Evolutionary conservation across 1,140 invertebrate genomes (phyloP).

Genomic region (Megalopta genalis): DNA sequence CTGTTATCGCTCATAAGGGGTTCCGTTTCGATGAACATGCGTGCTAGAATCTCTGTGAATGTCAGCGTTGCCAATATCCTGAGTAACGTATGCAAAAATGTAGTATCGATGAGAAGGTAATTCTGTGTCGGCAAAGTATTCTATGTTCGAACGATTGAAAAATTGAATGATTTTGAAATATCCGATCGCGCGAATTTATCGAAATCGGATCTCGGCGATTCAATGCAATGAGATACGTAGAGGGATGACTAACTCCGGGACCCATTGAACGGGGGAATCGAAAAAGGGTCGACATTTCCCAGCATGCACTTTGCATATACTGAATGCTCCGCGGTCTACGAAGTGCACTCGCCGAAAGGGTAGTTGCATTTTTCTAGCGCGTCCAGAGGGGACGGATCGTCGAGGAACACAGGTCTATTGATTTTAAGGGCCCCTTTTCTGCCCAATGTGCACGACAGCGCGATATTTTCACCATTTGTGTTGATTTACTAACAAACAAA

Average conservation of each 20-base stretch:
- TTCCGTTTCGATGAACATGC: too few species aligned
- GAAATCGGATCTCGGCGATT: background rate
- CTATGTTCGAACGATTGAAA: too few species aligned
- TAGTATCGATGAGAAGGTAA: too few species aligned
- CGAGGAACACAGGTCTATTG: slow-evolving; percentile 66
- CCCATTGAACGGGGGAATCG: slow-evolving; percentile 25
- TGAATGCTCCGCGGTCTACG: slow-evolving; percentile 63
- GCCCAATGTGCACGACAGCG: slow-evolving; percentile 30
- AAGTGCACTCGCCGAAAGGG: slow-evolving; percentile 67
- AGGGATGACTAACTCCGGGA: slow-evolving; percentile 44
- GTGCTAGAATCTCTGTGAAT: too few species aligned
- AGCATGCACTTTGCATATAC: slow-evolving; percentile 57
- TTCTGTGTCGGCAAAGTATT: too few species aligned
- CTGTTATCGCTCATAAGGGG: too few species aligned
- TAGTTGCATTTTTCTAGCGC: slow-evolving; percentile 62
- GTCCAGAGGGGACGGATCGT: slow-evolving; percentile 46
- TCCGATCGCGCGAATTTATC: background rate
- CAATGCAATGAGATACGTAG: slow-evolving; percentile 11
- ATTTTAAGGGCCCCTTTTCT: slow-evolving; percentile 70
- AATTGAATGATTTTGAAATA: background rate
- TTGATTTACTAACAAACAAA: too few species aligned
- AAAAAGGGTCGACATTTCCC: slow-evolving; percentile 30
- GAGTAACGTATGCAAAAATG: too few species aligned
- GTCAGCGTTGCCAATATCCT: too few species aligned
- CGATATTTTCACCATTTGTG: background rate